Conservation (phyloP, 2,113 vertebrate genomes). For the Pseudois nayaur region DNA sequence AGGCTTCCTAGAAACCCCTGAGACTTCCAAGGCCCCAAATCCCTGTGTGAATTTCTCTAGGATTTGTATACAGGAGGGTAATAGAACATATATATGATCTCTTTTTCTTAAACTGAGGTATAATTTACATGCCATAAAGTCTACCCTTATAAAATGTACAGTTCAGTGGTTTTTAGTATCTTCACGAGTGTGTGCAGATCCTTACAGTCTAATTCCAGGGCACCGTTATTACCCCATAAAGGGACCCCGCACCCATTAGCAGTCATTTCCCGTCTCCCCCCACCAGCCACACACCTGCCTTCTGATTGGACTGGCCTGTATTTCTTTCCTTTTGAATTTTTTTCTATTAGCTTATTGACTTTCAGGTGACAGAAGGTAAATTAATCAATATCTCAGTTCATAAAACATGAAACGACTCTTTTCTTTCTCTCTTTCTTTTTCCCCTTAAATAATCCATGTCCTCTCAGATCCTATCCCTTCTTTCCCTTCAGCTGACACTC, state of each 20-base stretch:
- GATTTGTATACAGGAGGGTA: too few relatives aligned
- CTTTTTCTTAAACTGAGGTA: background rate
- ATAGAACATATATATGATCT: accelerated
- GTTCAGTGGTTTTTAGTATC: background rate
- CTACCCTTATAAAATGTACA: background rate
- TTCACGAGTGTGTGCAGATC: background rate
- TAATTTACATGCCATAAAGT: background rate
- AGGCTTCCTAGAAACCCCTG: background rate
- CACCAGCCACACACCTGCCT: background rate
- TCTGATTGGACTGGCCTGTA: background rate
- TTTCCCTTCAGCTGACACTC: accelerated
- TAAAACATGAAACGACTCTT: background rate
- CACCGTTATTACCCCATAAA: background rate
- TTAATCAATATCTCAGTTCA: background rate
- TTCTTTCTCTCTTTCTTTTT: background rate
- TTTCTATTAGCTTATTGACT: conserved; percentile 2
- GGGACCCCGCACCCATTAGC: background rate
- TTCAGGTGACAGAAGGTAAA: background rate
- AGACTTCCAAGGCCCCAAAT: accelerated
- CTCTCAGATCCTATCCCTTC: background rate
- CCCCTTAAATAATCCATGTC: background rate
- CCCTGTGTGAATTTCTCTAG: background rate
- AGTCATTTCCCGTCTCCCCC: accelerated
- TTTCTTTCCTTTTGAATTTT: background rate
- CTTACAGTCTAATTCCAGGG: background rate